These are phyloP conservation scores for Caenorhabditis angaria DNA, from an alignment of 2,888 invertebrate genomes.

Conservation along the genomic window DNA sequence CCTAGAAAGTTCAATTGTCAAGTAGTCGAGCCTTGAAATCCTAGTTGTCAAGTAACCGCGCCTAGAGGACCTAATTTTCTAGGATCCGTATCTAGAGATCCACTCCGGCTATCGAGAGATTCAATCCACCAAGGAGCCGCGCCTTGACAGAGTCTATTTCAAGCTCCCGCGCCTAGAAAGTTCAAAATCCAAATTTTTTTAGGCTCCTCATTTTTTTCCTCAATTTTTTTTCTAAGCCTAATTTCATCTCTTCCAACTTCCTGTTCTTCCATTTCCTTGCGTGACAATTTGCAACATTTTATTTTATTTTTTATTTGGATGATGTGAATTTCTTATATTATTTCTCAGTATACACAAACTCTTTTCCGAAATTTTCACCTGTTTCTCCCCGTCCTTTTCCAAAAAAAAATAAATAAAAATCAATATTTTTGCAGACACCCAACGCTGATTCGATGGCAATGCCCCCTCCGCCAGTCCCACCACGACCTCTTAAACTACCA, in stretches of 20 bases:
- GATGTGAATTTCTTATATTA: not conserved
- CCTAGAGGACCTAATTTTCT: too few relatives aligned
- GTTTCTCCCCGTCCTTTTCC: not conserved
- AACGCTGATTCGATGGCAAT: constrained; percentile 42
- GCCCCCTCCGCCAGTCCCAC: constrained; percentile 54
- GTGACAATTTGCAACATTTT: constrained; percentile 4
- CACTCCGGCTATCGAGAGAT: too few relatives aligned
- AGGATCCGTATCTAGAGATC: too few relatives aligned
- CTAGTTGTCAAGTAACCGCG: too few relatives aligned
- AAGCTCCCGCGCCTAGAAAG: too few relatives aligned
- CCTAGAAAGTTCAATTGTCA: too few relatives aligned
- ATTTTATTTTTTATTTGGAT: not conserved
- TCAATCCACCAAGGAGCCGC: too few relatives aligned
- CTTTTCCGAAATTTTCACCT: not conserved
- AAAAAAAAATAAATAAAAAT: not conserved
- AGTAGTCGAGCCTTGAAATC: too few relatives aligned
- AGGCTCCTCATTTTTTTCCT: too few relatives aligned
- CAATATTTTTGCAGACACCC: constrained; percentile 20
- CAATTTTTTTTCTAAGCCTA: constrained; percentile 14
- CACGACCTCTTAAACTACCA: constrained; percentile 45
- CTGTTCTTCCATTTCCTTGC: not conserved
- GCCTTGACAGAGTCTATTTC: too few relatives aligned
- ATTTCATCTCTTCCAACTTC: constrained; percentile 11
- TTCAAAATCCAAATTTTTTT: too few relatives aligned
- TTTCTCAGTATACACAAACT: constrained; percentile 4